phyloP scores from a whole-genome alignment of 30 jellyfish, hydroid and myxozoan species.

The Catostylus mosaicus region DNA sequence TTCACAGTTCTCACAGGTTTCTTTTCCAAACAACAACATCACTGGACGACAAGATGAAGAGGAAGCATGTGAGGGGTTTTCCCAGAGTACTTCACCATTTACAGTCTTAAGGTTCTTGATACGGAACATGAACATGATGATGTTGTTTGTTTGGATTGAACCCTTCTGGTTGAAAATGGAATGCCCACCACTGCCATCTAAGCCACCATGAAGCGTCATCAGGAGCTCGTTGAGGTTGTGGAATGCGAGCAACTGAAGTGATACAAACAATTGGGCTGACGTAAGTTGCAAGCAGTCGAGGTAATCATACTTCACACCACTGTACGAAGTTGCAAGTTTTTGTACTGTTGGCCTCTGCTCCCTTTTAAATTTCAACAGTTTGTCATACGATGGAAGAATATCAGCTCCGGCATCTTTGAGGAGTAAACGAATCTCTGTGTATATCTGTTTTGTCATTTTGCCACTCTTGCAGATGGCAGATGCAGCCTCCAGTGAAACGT shows the following conservation, averaged over 20 bases:
- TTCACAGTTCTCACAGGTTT: background rate
- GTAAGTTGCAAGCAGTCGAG: background rate
- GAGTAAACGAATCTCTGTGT: background rate
- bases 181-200: constrained; percentile 5
- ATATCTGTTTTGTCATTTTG: background rate
- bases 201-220: constrained; percentile 17
- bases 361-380: background rate
- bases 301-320: background rate
- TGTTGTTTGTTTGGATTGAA: background rate
- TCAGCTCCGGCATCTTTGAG: background rate
- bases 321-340: background rate
- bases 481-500: background rate
- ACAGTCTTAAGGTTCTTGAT: background rate
- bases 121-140: constrained; percentile 19
- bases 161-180: constrained; percentile 7
- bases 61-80: constrained; percentile 14
- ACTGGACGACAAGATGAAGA: constrained; percentile 17
- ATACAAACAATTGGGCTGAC: background rate
- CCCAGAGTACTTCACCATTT: background rate
- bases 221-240: background rate
- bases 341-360: background rate
- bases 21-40: constrained; percentile 10
- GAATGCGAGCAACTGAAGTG: background rate
- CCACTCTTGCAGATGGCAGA: background rate
- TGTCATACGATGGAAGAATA: background rate